A percentile compares a stretch with the other conserved stretches of the same genome.
Evolutionary conservation across 2,797 vertebrate species (phyloP).

Genomic region (Chelidonichthys spinosus): DNA sequence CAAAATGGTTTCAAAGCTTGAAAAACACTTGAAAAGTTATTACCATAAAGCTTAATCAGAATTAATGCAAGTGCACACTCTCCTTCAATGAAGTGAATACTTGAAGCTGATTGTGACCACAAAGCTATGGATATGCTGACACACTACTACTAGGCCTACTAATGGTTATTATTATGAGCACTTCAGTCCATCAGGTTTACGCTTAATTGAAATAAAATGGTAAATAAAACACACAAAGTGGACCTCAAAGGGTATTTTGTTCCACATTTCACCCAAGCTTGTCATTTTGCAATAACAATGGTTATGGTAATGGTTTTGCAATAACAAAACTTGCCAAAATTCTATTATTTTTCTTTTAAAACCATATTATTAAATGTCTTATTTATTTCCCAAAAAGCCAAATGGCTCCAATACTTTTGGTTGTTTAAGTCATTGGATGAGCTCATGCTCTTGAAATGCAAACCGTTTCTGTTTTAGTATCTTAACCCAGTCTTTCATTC

Average conservation of each 20-base stretch:
- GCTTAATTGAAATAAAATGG: background rate
- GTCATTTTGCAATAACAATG: background rate
- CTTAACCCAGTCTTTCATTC: background rate
- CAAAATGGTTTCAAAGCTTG: background rate
- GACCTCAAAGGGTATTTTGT: background rate
- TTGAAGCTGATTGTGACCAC: background rate
- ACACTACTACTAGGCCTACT: background rate
- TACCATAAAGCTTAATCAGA: background rate
- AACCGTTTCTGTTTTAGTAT: background rate
- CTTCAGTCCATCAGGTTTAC: background rate
- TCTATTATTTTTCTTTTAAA: background rate
- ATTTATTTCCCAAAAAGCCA: background rate
- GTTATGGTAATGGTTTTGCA: background rate
- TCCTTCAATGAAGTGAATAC: background rate
- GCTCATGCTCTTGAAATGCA: background rate
- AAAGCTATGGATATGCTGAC: background rate
- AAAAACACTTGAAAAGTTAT: background rate
- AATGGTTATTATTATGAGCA: too few relatives aligned
- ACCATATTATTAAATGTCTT: background rate
- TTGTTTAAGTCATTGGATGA: too few relatives aligned
- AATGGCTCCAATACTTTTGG: background rate
- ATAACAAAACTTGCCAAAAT: background rate
- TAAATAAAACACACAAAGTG: background rate
- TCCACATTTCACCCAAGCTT: background rate
- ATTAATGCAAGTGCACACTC: constrained; percentile 22